Base-by-base conservation (phyloP, 2,797 vertebrate genomes). In the Spizella passerina region DNA sequence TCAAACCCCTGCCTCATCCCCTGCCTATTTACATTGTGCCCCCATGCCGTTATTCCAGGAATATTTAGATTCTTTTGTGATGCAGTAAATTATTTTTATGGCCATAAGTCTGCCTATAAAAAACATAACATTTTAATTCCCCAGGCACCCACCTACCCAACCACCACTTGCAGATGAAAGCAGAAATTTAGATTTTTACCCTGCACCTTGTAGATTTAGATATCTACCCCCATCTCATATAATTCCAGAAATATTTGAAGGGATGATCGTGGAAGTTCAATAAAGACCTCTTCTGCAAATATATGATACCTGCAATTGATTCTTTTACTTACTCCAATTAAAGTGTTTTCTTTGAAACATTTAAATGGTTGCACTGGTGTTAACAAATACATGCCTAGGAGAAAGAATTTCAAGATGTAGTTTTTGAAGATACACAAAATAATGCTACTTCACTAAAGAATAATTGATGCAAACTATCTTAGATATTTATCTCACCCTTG, bases 271-370 rank as follows among this genome's bases (percentile, higher is more conserved):
- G 11, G 12, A 21, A 89, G 24, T 68, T 84, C 59, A 43, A 47
- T n/a, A 46, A 66, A 64, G 22, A 4, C 6, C 24, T 36, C 9
- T 75, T 12, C 49, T 52, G 38, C n/a, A 84, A 55, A 50, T 18
- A 11, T 0, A 0, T 34, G 13, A 50, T n/a, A 65, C 3, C 9
- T 14, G 13, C 24, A 70, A 6, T 4, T 1, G 1, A n/a, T 44
- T 69, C 23, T 65, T 81, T 43, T 44, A 78, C 32, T 9, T 19
- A 82, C 69, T 19, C 16, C 6, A 29, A 29, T 50, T 50, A 18
- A 50, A 21, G 27, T 17, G 15, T 43, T 79, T 79, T 39, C 47
- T 70, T n/a, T 23, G 13, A 65, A 79, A 63, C 8, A 32, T 69
- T 32, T 26, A 26, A 64, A 77, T 76, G 38, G 7, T 14, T n/a